A percentile compares a stretch with the other conserved stretches of the same genome.
phyloP scores from a whole-genome alignment of 1,140 invertebrate genomes.

The Bathynomus jamesi region DNA sequence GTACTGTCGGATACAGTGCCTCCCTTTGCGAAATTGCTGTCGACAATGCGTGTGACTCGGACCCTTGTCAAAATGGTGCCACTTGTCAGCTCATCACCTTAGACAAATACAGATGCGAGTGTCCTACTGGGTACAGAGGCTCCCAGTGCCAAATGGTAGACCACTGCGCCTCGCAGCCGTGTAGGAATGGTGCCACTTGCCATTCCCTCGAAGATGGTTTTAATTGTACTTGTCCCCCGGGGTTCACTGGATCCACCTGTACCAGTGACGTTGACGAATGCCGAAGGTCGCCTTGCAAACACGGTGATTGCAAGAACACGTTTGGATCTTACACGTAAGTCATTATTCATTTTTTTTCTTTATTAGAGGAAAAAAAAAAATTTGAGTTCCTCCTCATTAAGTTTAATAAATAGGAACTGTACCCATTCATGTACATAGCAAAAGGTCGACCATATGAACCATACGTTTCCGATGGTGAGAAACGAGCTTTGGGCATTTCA shows the following conservation, averaged over 20 bases:
- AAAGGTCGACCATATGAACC: too few species aligned
- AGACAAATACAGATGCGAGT: slow-evolving; percentile 70
- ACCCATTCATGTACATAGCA: too few species aligned
- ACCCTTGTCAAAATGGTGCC: slow-evolving; percentile 77
- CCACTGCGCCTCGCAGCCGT: slow-evolving; percentile 78
- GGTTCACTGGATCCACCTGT: slow-evolving; percentile 77
- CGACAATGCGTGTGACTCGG: slow-evolving; percentile 78
- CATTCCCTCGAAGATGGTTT: slow-evolving; percentile 62
- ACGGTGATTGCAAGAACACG: slow-evolving; percentile 73
- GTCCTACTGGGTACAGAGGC: slow-evolving; percentile 68
- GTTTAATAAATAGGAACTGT: too few species aligned
- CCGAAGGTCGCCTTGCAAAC: slow-evolving; percentile 61
- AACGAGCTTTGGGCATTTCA: too few species aligned
- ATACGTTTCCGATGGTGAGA: too few species aligned
- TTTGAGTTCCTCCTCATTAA: too few species aligned
- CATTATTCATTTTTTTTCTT: not conserved
- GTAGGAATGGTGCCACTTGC: slow-evolving; percentile 76
- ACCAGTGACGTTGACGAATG: slow-evolving; percentile 86
- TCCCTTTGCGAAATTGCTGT: slow-evolving; percentile 86
- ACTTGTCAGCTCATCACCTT: slow-evolving; percentile 66
- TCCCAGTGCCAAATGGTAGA: slow-evolving; percentile 77
- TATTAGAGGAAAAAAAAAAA: not conserved
- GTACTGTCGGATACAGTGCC: slow-evolving; percentile 82
- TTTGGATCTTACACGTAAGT: slow-evolving; percentile 84
- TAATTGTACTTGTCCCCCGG: slow-evolving; percentile 72